These are phyloP conservation scores for Blera fallax DNA, from an alignment of 2,888 invertebrate genomes.

Conservation along the genomic window DNA sequence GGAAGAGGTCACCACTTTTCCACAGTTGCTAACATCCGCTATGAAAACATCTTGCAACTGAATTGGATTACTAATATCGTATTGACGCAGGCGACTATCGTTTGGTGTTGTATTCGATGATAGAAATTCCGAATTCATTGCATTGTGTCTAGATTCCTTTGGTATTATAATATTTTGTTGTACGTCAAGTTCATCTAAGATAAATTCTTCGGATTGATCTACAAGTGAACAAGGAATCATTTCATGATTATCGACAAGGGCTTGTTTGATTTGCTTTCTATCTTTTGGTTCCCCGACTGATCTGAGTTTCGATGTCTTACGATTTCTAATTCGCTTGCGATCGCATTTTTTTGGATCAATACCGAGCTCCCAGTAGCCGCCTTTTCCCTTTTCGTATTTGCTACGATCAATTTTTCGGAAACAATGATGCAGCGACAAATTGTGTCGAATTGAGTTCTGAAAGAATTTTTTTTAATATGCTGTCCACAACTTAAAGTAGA, in stretches of 20 bases:
- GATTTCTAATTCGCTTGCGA: constrained; percentile 79
- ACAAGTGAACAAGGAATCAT: background rate
- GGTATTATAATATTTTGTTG: constrained; percentile 49
- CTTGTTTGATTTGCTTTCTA: constrained; percentile 1
- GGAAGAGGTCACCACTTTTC: constrained; percentile 28
- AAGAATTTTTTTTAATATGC: no score
- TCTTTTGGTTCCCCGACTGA: background rate
- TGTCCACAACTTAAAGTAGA: background rate
- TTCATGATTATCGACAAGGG: background rate
- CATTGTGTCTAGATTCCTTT: constrained; percentile 3
- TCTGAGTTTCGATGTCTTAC: constrained; percentile 73
- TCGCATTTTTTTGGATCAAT: constrained; percentile 80
- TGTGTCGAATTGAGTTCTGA: constrained; percentile 81
- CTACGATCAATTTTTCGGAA: constrained; percentile 81
- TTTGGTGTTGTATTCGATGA: constrained; percentile 8
- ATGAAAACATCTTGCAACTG: constrained; percentile 62
- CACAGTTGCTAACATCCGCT: constrained; percentile 27
- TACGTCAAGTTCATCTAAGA: constrained; percentile 51
- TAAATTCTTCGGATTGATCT: constrained; percentile 14
- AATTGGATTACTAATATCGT: constrained; percentile 55
- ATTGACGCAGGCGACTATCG: constrained; percentile 16
- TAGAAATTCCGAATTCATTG: constrained; percentile 6
- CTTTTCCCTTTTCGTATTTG: constrained; percentile 81
- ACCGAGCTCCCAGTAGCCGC: constrained; percentile 81
- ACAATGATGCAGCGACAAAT: constrained; percentile 80